A percentile compares a stretch with the other conserved stretches of the same genome.
Evolutionary conservation across 2,888 invertebrate species (phyloP).

Genomic region (Sphinx pinastri): DNA sequence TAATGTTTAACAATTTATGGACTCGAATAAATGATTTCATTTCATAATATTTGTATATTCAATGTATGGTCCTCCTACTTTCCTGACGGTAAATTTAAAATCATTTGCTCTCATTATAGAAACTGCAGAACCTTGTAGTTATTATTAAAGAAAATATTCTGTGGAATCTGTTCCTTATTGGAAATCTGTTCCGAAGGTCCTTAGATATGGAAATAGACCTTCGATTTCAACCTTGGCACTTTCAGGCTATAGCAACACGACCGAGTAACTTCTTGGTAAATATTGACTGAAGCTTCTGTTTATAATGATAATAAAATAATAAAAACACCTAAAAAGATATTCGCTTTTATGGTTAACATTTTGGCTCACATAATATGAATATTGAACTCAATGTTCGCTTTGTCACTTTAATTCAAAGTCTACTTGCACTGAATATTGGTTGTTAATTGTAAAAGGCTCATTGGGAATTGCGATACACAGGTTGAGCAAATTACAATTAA

Average conservation of each 20-base stretch:
- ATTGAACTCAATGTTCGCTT: too few species aligned
- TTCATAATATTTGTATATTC: too few species aligned
- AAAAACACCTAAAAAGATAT: not conserved
- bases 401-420: too few species aligned
- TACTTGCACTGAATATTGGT: too few species aligned
- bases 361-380: not conserved
- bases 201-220: not conserved
- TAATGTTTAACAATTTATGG: too few species aligned
- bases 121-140: not conserved
- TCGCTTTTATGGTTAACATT: not conserved
- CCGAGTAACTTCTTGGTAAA: not conserved
- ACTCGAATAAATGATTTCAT: too few species aligned
- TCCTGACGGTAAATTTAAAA: too few species aligned
- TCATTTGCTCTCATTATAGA: not conserved
- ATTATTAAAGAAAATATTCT: not conserved
- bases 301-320: not conserved
- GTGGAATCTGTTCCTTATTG: not conserved
- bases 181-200: not conserved
- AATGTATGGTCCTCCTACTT: too few species aligned
- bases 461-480: too few species aligned
- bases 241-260: not conserved
- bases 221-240: not conserved
- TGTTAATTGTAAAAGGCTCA: too few species aligned
- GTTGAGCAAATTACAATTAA: too few species aligned
- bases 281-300: not conserved